phyloP scores from a whole-genome alignment of 1,140 invertebrate genomes.

The Lamellibrachia luymesi region DNA sequence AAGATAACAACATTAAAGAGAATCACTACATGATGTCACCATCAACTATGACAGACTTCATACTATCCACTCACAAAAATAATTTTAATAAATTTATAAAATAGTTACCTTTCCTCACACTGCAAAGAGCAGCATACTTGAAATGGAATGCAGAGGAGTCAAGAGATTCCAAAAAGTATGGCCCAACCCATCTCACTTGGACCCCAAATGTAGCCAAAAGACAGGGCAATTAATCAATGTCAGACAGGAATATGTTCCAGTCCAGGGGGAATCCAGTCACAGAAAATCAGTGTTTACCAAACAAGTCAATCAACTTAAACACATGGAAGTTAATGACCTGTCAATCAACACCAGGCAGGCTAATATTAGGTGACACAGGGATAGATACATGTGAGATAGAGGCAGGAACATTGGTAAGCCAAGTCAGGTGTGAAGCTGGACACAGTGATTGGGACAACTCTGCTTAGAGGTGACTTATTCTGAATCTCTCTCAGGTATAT shows the following conservation, averaged over 20 bases:
- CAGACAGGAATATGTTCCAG: not conserved
- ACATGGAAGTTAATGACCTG: constrained; percentile 4
- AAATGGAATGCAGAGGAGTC: not conserved
- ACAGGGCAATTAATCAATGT: not conserved
- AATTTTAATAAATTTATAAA: not conserved
- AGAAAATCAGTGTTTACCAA: not conserved
- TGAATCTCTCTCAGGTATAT: not conserved
- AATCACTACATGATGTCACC: too few species aligned
- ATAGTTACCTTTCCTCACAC: not conserved
- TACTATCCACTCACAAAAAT: not conserved
- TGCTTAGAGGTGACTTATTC: not conserved
- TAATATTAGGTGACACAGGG: not conserved
- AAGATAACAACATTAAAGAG: too few species aligned
- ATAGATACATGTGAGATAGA: not conserved
- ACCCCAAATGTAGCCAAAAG: not conserved
- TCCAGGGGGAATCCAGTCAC: not conserved
- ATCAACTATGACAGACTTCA: too few species aligned
- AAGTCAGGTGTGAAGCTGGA: not conserved
- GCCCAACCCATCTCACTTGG: not conserved
- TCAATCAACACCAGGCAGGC: not conserved
- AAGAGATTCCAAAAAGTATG: not conserved
- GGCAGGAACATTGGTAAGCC: not conserved
- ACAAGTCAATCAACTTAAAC: not conserved
- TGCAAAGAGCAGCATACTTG: not conserved
- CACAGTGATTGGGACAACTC: not conserved